These are phyloP conservation scores for Platysteira castanea DNA, from an alignment of 2,113 vertebrate genomes.

Conservation along the genomic window DNA sequence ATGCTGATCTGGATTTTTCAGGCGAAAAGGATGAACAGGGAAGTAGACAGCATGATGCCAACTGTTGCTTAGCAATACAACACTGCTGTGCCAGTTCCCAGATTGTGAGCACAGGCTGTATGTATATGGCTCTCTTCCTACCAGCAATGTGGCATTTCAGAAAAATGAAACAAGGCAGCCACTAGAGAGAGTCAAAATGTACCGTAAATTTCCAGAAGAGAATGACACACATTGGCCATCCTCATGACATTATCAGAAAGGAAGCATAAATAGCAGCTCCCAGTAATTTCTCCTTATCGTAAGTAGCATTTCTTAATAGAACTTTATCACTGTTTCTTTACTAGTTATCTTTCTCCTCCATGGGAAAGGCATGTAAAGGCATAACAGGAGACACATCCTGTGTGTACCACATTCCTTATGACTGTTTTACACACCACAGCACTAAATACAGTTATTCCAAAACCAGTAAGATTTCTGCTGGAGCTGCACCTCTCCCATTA, in stretches of 20 bases:
- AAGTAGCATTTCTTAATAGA: background rate
- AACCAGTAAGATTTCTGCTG: background rate
- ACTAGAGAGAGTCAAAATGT: background rate
- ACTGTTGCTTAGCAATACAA: conserved; percentile 50
- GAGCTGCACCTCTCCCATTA: background rate
- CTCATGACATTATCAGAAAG: background rate
- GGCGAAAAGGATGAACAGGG: background rate
- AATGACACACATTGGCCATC: background rate
- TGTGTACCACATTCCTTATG: background rate
- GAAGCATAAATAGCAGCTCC: background rate
- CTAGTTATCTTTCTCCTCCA: background rate
- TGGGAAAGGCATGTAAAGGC: background rate
- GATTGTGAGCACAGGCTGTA: conserved; percentile 17
- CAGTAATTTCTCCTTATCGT: background rate
- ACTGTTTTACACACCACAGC: background rate
- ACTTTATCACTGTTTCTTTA: background rate
- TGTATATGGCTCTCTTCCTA: background rate
- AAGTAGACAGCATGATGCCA: background rate
- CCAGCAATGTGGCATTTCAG: conserved; percentile 31
- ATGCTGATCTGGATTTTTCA: background rate
- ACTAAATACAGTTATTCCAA: background rate
- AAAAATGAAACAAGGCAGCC: background rate
- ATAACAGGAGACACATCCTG: background rate
- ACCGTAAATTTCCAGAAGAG: background rate
- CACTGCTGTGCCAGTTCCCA: background rate